phyloP scores from a whole-genome alignment of 2,797 vertebrate species.

The Paratrypauchen microcephalus region DNA sequence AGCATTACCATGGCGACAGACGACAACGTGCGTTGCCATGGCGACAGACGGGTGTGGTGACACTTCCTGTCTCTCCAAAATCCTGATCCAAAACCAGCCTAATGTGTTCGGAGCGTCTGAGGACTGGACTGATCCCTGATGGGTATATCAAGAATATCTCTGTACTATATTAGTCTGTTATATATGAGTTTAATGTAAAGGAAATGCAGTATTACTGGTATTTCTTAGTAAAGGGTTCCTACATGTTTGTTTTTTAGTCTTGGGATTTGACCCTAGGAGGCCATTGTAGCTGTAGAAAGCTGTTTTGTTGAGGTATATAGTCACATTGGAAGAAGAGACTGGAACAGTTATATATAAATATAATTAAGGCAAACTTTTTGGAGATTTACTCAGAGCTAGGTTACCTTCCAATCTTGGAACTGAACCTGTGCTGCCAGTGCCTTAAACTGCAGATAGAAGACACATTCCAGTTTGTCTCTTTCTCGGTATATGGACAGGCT shows the following conservation, averaged over 20 bases:
- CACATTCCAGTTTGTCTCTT: no score
- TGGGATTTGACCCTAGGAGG: background rate
- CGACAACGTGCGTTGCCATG: conserved; percentile 40
- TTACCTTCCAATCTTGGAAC: no score
- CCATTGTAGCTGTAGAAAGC: background rate
- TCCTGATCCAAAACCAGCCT: conserved; percentile 47
- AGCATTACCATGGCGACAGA: background rate
- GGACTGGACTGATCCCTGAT: conserved; percentile 27
- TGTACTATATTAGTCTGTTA: conserved; percentile 69
- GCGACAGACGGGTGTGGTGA: conserved; percentile 26
- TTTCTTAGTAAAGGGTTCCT: conserved; percentile 30
- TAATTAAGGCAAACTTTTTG: no score
- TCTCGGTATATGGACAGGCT: no score
- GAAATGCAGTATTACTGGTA: conserved; percentile 43
- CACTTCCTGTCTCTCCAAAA: conserved; percentile 41
- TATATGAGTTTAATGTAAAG: conserved; percentile 67
- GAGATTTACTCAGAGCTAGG: no score
- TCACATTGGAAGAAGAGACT: no score
- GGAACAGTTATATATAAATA: no score
- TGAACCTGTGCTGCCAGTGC: no score
- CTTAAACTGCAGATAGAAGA: no score
- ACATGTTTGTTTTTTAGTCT: background rate
- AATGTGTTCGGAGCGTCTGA: conserved; percentile 15
- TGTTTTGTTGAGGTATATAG: background rate
- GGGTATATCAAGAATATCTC: conserved; percentile 52